Percentiles rank a stretch among this genome's conserved stretches.
phyloP scores from a whole-genome alignment of 2,797 vertebrate genomes.

The Neopelma chrysocephalum region DNA sequence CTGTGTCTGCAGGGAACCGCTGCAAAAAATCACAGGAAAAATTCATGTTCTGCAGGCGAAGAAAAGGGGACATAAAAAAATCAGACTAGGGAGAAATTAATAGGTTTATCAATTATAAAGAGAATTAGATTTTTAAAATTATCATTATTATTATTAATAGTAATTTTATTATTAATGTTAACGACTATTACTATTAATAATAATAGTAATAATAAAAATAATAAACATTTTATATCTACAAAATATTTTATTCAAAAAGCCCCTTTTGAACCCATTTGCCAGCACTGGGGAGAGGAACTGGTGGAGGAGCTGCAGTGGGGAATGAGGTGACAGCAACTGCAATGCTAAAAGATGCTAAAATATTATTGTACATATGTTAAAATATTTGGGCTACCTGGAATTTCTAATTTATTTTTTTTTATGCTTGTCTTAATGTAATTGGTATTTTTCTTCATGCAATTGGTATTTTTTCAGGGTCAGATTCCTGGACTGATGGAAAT shows the following conservation, averaged over 20 bases:
- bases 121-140: background rate
- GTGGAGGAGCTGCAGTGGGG: background rate
- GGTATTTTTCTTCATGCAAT: background rate
- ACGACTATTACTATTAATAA: background rate
- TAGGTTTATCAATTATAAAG: background rate
- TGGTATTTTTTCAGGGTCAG: background rate
- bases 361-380: background rate
- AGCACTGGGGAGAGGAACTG: background rate
- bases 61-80: background rate
- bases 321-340: background rate
- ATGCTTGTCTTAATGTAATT: background rate
- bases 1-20: background rate
- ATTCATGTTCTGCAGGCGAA: rapidly evolving
- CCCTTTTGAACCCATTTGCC: background rate
- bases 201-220: background rate
- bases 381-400: background rate
- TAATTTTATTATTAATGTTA: background rate
- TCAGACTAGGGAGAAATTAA: background rate
- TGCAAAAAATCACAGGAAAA: background rate
- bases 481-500: background rate
- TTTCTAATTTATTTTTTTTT: background rate
- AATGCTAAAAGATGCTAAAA: rapidly evolving
- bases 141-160: rapidly evolving
- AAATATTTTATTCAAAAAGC: background rate
- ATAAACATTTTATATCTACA: background rate